Evolutionary conservation across 1,140 invertebrate genomes (phyloP).

Genomic region (Ostrea denselamellosa): DNA sequence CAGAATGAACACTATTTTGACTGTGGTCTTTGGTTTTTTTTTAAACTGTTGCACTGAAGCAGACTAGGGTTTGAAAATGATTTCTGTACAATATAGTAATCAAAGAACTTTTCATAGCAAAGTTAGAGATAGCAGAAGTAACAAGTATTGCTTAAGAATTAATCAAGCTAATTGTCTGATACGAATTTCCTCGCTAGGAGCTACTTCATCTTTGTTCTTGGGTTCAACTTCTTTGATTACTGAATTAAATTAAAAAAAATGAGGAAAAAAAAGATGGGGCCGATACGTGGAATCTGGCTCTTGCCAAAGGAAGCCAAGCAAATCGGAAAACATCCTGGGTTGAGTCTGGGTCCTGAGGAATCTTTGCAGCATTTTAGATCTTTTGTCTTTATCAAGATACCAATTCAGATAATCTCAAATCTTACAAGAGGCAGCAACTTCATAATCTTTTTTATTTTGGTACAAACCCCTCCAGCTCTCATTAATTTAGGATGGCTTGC

Average conservation of each 20-base stretch:
- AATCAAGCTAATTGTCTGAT: slow-evolving; percentile 27
- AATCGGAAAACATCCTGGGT: not conserved
- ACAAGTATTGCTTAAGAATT: not conserved
- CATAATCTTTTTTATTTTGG: not conserved
- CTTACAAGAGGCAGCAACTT: not conserved
- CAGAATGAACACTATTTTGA: not conserved
- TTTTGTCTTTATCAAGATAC: not conserved
- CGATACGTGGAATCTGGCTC: not conserved
- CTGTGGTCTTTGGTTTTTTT: not conserved
- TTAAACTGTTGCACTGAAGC: not conserved
- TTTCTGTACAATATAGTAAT: not conserved
- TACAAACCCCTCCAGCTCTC: not conserved
- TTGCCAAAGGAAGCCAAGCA: not conserved
- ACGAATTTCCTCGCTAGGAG: not conserved
- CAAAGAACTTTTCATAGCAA: not conserved
- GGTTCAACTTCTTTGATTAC: slow-evolving; percentile 2
- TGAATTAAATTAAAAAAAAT: slow-evolving; percentile 12
- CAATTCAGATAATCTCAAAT: slow-evolving; percentile 2
- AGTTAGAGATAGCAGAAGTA: not conserved
- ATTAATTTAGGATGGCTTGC: not conserved
- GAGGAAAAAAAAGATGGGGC: not conserved
- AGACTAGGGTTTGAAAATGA: not conserved
- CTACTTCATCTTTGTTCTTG: not conserved
- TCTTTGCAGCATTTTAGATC: not conserved
- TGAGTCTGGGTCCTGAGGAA: not conserved